Evolutionary conservation across 2,888 invertebrate genomes (phyloP), one percentile per base, ranked within the genome.

Genomic region (Orchestes rusci): DNA sequence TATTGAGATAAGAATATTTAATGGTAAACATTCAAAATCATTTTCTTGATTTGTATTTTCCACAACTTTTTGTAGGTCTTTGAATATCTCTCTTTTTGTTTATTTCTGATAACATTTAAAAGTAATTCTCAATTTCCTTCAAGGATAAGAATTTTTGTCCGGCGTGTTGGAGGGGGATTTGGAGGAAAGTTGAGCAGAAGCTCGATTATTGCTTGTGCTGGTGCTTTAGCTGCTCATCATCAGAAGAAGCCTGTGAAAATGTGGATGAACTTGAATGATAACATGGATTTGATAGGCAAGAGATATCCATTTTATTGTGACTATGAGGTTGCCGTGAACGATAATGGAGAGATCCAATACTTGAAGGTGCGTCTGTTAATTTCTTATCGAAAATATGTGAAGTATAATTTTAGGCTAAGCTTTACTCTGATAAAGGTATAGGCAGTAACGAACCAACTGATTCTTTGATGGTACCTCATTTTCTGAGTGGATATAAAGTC

Each of bases 101-200:
- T n/a, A n/a, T n/a, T n/a, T n/a, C n/a, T n/a, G n/a, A n/a, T n/a
- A n/a, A n/a, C n/a, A n/a, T n/a, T n/a, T n/a, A n/a, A n/a, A n/a
- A n/a, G n/a, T n/a, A n/a, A n/a, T n/a, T n/a, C n/a, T n/a, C n/a
- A n/a, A n/a, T 29, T 38, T n/a, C n/a, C n/a, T 42, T 61, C 10
- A 57, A 83, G 87, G 35, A 74, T 90, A 10, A 79, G 83, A 48
- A 69, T 90, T 1, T 67, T 71, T 36, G 82, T 87, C 0, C 73
- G 79, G 3, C 77, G 90, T 28, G 55, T 90, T 2, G 92, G 92
- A 2, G 92, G 92, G 8, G 86, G 71, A 0, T 93, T 84, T 60
- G 92, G 92, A 0, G 76, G 74, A 1, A 93, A 92, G 65, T 78
- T 87, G 39, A 73, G 77, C 0, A 73, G 88, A 4, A 65, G 75